Evolutionary conservation across 2,113 vertebrate genomes (phyloP).

Genomic region (Galeopterus variegatus): DNA sequence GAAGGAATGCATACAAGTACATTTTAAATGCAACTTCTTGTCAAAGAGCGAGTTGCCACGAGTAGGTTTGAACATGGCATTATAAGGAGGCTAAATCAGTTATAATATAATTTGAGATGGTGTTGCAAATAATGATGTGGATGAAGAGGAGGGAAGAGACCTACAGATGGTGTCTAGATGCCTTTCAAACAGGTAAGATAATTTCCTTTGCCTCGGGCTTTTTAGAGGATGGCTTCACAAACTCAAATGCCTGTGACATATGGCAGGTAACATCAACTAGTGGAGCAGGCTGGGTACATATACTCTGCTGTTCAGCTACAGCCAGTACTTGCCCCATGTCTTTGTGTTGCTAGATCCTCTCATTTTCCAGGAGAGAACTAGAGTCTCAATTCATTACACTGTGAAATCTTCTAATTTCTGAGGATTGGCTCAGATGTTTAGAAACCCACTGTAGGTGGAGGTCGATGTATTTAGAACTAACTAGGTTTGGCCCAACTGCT

Average conservation of each 20-base stretch:
- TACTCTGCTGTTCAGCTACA: not conserved
- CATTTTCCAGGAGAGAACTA: not conserved
- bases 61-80: not conserved
- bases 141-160: not conserved
- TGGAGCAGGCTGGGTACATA: not conserved
- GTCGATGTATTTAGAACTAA: not conserved
- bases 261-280: not conserved
- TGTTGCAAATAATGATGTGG: not conserved
- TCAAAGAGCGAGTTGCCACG: conserved; percentile 4
- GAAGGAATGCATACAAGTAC: conserved; percentile 18
- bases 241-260: not conserved
- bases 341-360: no score
- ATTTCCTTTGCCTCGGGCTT: not conserved
- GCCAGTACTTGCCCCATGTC: not conserved
- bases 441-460: not conserved
- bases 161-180: not conserved
- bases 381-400: not conserved
- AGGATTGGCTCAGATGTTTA: not conserved
- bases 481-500: not conserved
- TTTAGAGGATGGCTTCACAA: not conserved
- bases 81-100: not conserved
- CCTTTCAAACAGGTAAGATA: not conserved
- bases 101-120: not conserved
- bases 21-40: conserved; percentile 7
- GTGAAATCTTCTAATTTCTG: not conserved